A percentile compares a stretch with the other conserved stretches of the same genome.
Evolutionary conservation across 1,140 invertebrate species (phyloP).

Genomic region (Drosophila insularis): DNA sequence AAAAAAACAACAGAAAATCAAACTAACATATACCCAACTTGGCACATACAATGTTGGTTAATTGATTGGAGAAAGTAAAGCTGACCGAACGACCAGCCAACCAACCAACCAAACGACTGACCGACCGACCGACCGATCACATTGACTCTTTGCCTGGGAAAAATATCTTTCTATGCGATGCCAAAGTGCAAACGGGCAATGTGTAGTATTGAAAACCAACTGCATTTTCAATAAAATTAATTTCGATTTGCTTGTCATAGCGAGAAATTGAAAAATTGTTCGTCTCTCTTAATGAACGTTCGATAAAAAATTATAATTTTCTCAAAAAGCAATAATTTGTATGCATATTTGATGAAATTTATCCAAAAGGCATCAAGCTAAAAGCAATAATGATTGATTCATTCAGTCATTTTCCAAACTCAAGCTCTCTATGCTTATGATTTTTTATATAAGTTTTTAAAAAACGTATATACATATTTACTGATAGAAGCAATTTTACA

Average conservation of each 20-base stretch:
- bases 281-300: neutral
- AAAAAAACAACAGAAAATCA: constrained; percentile 21
- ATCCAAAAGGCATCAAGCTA: neutral
- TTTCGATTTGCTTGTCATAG: constrained; percentile 18
- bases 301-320: neutral
- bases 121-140: constrained; percentile 1
- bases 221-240: constrained; percentile 31
- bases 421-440: no score
- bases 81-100: constrained; percentile 30
- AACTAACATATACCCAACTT: neutral
- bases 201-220: neutral
- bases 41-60: constrained; percentile 58
- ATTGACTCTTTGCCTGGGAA: constrained; percentile 50
- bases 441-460: no score
- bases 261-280: constrained; percentile 7
- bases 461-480: no score
- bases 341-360: neutral
- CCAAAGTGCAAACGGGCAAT: constrained; percentile 48
- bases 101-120: neutral
- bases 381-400: neutral
- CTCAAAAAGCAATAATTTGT: neutral
- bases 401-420: neutral
- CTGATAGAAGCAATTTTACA: no score
- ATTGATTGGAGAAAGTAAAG: constrained; percentile 76
- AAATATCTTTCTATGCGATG: constrained; percentile 63